Evolutionary conservation across 1,140 invertebrate genomes (phyloP), one percentile per base, ranked within the genome.

Genomic region (Dysdera silvatica): DNA sequence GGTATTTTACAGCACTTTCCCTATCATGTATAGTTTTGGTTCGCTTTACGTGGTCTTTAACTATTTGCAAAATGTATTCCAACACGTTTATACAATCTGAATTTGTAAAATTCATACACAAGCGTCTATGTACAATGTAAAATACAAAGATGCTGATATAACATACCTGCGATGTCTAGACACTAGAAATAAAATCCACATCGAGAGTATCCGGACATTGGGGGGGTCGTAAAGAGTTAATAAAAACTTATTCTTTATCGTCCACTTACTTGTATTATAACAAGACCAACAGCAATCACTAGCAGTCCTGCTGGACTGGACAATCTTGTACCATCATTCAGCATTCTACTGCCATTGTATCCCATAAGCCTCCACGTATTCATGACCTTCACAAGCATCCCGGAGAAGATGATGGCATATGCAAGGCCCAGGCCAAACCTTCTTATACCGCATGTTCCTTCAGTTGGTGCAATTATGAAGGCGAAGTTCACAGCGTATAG

Each of bases 341-440:
- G 70, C 10, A 69, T 67, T 43, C 69, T 70, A n/a, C 70, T 64
- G 7, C 74, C 72, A 28, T 73, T 72, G 48, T 76, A 71, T 8
- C 71, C 62, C 52, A 71, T 71, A 1, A 71, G 67, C 23, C 76
- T 63, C 75, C 77, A 80, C 28, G 71, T 74, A 61, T 78, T 76
- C 18, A 79, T 71, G 7, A 79, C 74, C 60, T 81, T 80, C 0
- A 81, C 74, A 43, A 82, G 71, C 63, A 81, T 73, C 2, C 75
- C 74, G 18, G 75, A 71, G 58, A 79, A 80, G 8, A 75, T 71
- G 24, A 80, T 70, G 12, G 76, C 71, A 66, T 80, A 82, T 4
- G 75, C 73, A 29, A 82, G 57, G 31, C 74, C 77, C 62, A 74
- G 74, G 37, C 75, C 64, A 59, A 78, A 78, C 48, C 78, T 66